Evolutionary conservation across 30 jellyfish, hydroid and myxozoan species (phyloP), one percentile per base, ranked within the genome.

Genomic region (Pseudorhiza aurosa): DNA sequence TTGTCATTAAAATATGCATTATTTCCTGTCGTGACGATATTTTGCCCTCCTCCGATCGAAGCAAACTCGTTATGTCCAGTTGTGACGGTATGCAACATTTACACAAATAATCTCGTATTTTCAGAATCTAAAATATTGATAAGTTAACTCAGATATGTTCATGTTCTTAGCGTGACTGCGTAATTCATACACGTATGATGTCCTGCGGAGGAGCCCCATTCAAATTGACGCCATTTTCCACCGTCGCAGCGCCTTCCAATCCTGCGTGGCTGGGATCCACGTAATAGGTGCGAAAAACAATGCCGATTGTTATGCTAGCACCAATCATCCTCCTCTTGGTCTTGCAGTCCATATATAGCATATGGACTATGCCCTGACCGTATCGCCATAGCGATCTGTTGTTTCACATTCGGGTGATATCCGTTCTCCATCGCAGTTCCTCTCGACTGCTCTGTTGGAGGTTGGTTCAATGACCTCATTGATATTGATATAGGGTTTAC

Each of bases 301-400:
- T 53, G 67, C 35, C 33, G 6, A 9, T 17, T 53, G 67, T 53
- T 10, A 12, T 53, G 67, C 64, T 73, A 93, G 83, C 99, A 93
- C 99, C 99, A 93, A 62, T 93, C 99, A 51, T 93, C 99, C 60
- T 93, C 99, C 39, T 80, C 88, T 40, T 92, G 74, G 36, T 87
- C 97, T 32, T 95, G 99, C 12, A 93, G 75, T 6, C 99, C 99
- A 77, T 93, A 93, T 26, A 93, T 85, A 31, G 96, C 99, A 42
- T 93, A 93, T 6, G 99, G 99, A 45, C 96, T 93, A 81, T 93
- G 96, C 5, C 99, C 99, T 30, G 99, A 93, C 79, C 90, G 81
- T 30, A 93, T 93, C 6, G 99, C 99, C 85, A 93, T 74, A 1
- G 99, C 99, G 6, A 93, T 86, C 75, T 93, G 97, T 59, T 93